A percentile compares a stretch with the other conserved stretches of the same genome.
phyloP scores from a whole-genome alignment of 2,113 vertebrate species.

The Sitta europaea region DNA sequence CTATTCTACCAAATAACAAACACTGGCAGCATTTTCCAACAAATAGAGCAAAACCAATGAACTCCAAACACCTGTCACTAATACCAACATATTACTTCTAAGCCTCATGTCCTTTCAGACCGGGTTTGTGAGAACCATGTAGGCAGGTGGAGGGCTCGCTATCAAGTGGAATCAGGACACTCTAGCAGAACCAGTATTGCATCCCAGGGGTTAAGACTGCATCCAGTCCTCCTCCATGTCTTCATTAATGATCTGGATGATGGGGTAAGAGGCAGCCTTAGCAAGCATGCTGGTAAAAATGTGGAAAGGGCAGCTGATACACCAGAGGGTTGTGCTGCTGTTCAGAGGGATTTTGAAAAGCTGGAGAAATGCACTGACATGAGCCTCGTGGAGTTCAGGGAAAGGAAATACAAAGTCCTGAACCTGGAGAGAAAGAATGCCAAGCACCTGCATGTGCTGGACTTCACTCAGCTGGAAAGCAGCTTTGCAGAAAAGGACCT shows the following conservation, averaged over 20 bases:
- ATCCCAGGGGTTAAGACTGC: background rate
- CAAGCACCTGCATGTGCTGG: background rate
- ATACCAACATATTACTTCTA: background rate
- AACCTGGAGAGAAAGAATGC: background rate
- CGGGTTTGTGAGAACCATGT: background rate
- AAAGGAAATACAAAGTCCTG: background rate
- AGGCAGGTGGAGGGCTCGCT: background rate
- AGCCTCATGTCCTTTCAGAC: background rate
- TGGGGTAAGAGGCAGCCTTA: background rate
- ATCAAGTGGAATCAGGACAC: background rate
- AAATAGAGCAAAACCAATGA: background rate
- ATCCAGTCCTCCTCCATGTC: background rate
- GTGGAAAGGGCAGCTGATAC: background rate
- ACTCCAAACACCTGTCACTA: background rate
- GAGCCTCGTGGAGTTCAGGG: background rate
- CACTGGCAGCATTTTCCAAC: background rate
- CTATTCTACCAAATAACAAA: background rate
- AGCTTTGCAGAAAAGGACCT: background rate
- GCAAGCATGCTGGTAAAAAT: background rate
- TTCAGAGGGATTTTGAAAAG: background rate
- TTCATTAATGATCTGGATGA: background rate
- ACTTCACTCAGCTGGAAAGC: background rate
- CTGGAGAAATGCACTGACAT: background rate
- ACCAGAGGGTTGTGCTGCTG: background rate
- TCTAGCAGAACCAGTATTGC: background rate